Evolutionary conservation across 1,140 invertebrate species (phyloP).

Genomic region (Drosophila pandora): DNA sequence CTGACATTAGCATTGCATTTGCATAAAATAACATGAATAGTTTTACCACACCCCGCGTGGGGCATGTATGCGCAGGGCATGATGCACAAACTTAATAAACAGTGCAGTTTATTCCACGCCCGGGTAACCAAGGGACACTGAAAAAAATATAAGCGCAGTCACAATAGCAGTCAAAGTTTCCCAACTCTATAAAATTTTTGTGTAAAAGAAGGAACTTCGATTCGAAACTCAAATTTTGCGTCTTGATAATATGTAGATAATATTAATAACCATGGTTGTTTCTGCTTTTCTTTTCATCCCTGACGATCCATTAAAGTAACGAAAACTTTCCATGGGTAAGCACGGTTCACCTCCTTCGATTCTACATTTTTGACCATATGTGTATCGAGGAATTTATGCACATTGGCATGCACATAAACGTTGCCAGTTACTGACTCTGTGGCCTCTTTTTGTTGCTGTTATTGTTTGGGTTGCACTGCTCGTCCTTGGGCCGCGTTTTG

Average conservation of each 20-base stretch:
- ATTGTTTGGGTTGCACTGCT: conserved; percentile 20
- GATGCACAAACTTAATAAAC: conserved; percentile 73
- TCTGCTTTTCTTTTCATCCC: no score
- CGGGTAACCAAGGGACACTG: conserved; percentile 12
- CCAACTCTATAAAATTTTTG: no score
- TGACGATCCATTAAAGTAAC: no score
- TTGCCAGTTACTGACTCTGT: conserved; percentile 9
- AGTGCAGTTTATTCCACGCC: conserved; percentile 47
- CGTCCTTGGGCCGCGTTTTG: conserved; percentile 6
- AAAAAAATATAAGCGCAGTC: conserved; percentile 17
- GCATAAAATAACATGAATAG: conserved; percentile 65
- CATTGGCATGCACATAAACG: conserved; percentile 52
- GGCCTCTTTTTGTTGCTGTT: conserved; percentile 12
- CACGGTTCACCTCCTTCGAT: not conserved
- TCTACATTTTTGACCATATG: not conserved
- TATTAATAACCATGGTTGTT: no score
- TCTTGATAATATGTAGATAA: no score
- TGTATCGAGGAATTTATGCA: conserved; percentile 42
- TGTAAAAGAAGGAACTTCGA: not conserved
- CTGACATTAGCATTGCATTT: conserved; percentile 67
- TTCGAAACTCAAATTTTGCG: no score
- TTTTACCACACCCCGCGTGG: conserved; percentile 22
- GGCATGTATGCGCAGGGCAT: conserved; percentile 17
- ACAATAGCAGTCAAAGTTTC: conserved; percentile 32
- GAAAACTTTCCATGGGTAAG: not conserved